phyloP scores from a whole-genome alignment of 2,888 invertebrate genomes.

The Boloria euphrosyne region DNA sequence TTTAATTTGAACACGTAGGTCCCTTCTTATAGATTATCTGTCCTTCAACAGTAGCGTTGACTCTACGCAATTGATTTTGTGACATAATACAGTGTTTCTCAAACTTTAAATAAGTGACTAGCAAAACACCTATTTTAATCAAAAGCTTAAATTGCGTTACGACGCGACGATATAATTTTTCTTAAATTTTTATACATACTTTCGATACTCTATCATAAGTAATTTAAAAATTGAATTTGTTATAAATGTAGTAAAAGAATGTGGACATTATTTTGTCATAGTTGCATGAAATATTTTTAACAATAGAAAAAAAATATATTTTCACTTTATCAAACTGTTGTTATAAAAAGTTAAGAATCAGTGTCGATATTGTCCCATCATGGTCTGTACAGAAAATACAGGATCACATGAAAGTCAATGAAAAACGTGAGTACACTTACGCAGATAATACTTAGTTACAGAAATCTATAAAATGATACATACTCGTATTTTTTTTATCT shows the following conservation, averaged over 20 bases:
- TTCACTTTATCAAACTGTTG: neutral
- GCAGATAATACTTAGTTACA: conserved; percentile 42
- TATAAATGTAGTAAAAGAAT: no score
- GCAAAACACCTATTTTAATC: no score
- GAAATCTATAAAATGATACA: no score
- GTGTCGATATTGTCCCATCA: conserved; percentile 64
- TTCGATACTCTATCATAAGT: no score
- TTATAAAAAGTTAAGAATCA: conserved; percentile 49
- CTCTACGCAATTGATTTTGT: conserved; percentile 31
- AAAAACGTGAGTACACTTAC: conserved; percentile 74
- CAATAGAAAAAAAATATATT: neutral
- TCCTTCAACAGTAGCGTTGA: conserved; percentile 41
- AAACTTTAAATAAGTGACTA: conserved; percentile 30
- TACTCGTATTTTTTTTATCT: no score
- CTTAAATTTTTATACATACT: no score
- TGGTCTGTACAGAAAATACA: conserved; percentile 60
- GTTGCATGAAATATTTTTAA: no score
- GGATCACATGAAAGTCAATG: conserved; percentile 69
- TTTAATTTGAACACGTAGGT: neutral
- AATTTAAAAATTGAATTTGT: no score
- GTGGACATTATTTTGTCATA: no score
- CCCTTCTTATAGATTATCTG: conserved; percentile 11
- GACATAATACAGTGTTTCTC: conserved; percentile 45
- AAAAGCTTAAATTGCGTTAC: no score
- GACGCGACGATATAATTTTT: no score